Conservation (phyloP, 2,888 invertebrate genomes). For the Cryptus viduatorius region DNA sequence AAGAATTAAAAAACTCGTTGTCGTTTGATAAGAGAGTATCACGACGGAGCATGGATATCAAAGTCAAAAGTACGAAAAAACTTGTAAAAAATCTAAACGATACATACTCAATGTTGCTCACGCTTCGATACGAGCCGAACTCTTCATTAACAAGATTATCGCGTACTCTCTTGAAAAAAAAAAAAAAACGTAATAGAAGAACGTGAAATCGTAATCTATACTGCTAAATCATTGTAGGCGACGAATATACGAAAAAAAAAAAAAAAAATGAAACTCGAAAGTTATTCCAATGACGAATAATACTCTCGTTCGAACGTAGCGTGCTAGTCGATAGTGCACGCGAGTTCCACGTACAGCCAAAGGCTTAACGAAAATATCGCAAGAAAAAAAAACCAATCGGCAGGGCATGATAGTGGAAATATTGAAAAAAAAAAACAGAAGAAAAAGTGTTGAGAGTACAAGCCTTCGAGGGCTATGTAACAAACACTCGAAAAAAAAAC, state of each 20-base stretch:
- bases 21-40: neutral
- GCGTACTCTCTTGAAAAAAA: conserved; percentile 38
- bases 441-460: conserved; percentile 39
- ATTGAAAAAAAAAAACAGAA: conserved; percentile 32
- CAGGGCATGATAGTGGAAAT: conserved; percentile 34
- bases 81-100: conserved; percentile 4
- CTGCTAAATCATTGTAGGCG: conserved; percentile 39
- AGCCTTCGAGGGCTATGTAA: conserved; percentile 55
- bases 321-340: conserved; percentile 14
- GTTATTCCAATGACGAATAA: conserved; percentile 36
- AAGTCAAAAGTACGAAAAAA: conserved; percentile 39
- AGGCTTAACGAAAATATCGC: conserved; percentile 36
- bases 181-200: conserved; percentile 22
- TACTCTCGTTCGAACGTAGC: conserved; percentile 45
- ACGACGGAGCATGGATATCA: conserved; percentile 48
- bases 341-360: conserved; percentile 49
- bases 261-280: conserved; percentile 35
- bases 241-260: conserved; percentile 22
- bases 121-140: conserved; percentile 43
- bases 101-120: conserved; percentile 54
- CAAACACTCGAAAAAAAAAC: conserved; percentile 52
- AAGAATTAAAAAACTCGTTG: neutral
- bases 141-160: conserved; percentile 39
- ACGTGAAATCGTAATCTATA: conserved; percentile 17
- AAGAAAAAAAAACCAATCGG: conserved; percentile 32